Evolutionary conservation across 2,797 vertebrate genomes (phyloP), one percentile per base, ranked within the genome.

Genomic region (Centroberyx gerrardi): DNA sequence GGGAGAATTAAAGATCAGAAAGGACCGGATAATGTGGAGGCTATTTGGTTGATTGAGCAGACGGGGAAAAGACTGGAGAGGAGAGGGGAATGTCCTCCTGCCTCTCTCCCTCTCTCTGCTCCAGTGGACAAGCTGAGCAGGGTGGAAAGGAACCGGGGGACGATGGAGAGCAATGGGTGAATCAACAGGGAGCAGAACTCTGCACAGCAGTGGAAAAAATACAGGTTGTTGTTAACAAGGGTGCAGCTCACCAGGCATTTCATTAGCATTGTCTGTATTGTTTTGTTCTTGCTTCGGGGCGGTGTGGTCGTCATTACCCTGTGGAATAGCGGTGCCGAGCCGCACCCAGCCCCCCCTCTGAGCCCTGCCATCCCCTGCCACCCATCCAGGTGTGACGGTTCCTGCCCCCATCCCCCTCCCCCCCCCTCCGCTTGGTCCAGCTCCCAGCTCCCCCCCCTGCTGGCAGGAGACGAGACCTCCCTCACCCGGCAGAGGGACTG

Each of bases 381-480:
- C 58, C 18, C 33, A 5, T 46, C 48, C 36, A 27, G 52, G 49
- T 31, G 60, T 10, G 58, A 28, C 28, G 5, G 68, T 53, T 18
- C 51, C 28, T 4, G 4, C 48, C 59, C 38, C 54, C 69, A n/a
- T n/a, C 29, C 44, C 69, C 65, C 27, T 18, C 36, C 54, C 51
- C 40, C 18, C 12, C 38, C 40, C 14, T 54, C 62, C 5, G 59
- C 76, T 62, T 62, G n/a, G 63, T 66, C 68, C 69, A 38, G 77
- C 84, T 84, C 78, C 67, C 53, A 68, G 82, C 60, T n/a, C 83
- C 82, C 90, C 85, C 85, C 90, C 85, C 85, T 74, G 87, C 74
- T 82, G 80, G 76, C 78, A 77, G 75, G 70, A 82, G 63, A 61
- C 28, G 28, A 78, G 54, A 55, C 75, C 78, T 64, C 76, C 67